Evolutionary conservation across 53 echinoderm and acorn worm species (phyloP).

Genomic region (Apostichopus leukothele): DNA sequence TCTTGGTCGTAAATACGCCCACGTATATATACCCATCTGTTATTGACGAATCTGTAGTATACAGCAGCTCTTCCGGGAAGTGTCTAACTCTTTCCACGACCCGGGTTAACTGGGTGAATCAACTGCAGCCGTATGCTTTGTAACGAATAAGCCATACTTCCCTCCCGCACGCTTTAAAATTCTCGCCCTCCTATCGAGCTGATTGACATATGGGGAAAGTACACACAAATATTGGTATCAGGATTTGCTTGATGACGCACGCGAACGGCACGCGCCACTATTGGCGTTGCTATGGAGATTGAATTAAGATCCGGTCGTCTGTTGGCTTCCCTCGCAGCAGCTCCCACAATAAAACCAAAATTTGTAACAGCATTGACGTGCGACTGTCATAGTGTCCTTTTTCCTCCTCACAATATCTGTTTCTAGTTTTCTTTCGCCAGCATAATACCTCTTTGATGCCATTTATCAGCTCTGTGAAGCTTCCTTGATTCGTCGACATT

Average conservation of each 20-base stretch:
- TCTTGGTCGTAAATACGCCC: conserved; percentile 1
- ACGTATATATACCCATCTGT: not conserved
- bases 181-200: not conserved
- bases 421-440: no score
- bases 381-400: conserved; percentile 25
- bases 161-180: not conserved
- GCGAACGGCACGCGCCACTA: conserved; percentile 46
- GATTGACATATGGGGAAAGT: conserved; percentile 46
- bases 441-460: no score
- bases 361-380: not conserved
- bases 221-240: conserved; percentile 42
- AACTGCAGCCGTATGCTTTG: not conserved
- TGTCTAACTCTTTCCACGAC: not conserved
- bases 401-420: not conserved
- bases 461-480: no score
- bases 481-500: no score
- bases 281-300: conserved; percentile 46
- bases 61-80: not conserved
- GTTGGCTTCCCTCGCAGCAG: conserved; percentile 45
- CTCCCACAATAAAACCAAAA: conserved; percentile 26
- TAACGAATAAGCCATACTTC: not conserved
- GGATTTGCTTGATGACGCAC: conserved; percentile 47
- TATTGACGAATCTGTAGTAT: not conserved
- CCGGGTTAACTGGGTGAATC: not conserved
- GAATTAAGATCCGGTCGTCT: conserved; percentile 49